Percentiles rank a stretch among this genome's conserved stretches.
These are phyloP conservation scores for Pachypanchax playfairii DNA, from an alignment of 2,113 vertebrate species.

Conservation along the genomic window DNA sequence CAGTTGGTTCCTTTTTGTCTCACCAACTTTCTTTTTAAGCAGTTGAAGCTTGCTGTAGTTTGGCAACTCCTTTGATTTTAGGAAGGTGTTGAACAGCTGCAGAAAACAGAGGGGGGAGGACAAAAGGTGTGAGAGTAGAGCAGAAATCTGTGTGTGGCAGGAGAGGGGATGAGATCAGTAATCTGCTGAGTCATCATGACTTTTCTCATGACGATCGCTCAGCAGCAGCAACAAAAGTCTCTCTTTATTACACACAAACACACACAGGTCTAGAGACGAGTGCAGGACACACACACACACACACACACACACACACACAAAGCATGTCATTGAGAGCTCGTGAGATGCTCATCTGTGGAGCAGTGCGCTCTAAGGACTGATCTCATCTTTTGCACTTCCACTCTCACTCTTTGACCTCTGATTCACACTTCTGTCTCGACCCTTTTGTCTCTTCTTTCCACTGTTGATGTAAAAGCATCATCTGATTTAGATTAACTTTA, in stretches of 20 bases:
- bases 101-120: background rate
- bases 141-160: slow-evolving; percentile 36
- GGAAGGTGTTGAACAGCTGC: background rate
- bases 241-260: slow-evolving; percentile 58
- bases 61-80: slow-evolving; percentile 17
- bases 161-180: slow-evolving; percentile 50
- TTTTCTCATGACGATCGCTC: slow-evolving; percentile 73
- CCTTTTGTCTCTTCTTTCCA: slow-evolving; percentile 53
- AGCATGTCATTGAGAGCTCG: slow-evolving; percentile 62
- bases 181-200: slow-evolving; percentile 80
- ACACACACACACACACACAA: slow-evolving; percentile 60
- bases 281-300: slow-evolving; percentile 45
- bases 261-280: slow-evolving; percentile 49
- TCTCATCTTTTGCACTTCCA: slow-evolving; percentile 68
- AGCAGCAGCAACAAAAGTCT: slow-evolving; percentile 70
- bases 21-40: background rate
- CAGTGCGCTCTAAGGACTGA: slow-evolving; percentile 64
- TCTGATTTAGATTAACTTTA: slow-evolving; percentile 8
- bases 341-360: slow-evolving; percentile 60
- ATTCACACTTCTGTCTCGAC: slow-evolving; percentile 35
- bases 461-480: background rate
- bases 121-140: slow-evolving; percentile 40
- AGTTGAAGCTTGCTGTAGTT: background rate
- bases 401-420: slow-evolving; percentile 43
- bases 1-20: slow-evolving; percentile 1